Evolutionary conservation across 2,797 vertebrate genomes (phyloP), one percentile per base, ranked within the genome.

Genomic region (Siniperca scherzeri): DNA sequence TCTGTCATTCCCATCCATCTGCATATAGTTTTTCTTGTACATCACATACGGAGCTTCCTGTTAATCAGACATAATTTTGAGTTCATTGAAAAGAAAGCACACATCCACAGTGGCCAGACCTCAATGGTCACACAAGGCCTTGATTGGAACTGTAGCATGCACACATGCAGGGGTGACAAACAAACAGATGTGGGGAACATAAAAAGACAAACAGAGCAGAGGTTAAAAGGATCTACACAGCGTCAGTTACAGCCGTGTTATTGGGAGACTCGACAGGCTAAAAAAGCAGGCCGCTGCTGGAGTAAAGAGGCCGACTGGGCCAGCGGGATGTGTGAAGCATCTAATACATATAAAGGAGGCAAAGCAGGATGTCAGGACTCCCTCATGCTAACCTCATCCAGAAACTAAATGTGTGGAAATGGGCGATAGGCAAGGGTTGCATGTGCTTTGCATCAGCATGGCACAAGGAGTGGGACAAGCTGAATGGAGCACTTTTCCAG

Each of bases 31-130:
- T 97, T 99, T 98, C 96, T 99, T 99, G 96, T 97, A 98, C 99
- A 99, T 99, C 94, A 99, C 98, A 93, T 99, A 99, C 21, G 98
- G 99, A 84, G 98, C 98, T 97, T 99, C 99, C 99, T 99, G 97
- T 96, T 96, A 97, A 97, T 94, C 90, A 96, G 86, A 96, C 91
- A 95, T 10, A 92, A 77, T 86, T 88, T 93, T 95, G 72, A 94
- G 91, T 90, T 92, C 64, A 92, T 44, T 71, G 84, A 50, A 70
- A 77, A 85, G 25, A 73, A 77, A 85, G 22, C 33, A 83, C 27
- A 87, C 53, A 87, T 88, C 64, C 67, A 92, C 84, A 87, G 59
- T 42, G 78, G 79, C 67, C 84, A 67, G 88, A 86, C 78, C 87
- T 77, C 61, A 44, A 57, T 69, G 86, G 87, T 89, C 90, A 86